Conservation (phyloP, 2,113 vertebrate species). For the Oncorhynchus keta region DNA sequence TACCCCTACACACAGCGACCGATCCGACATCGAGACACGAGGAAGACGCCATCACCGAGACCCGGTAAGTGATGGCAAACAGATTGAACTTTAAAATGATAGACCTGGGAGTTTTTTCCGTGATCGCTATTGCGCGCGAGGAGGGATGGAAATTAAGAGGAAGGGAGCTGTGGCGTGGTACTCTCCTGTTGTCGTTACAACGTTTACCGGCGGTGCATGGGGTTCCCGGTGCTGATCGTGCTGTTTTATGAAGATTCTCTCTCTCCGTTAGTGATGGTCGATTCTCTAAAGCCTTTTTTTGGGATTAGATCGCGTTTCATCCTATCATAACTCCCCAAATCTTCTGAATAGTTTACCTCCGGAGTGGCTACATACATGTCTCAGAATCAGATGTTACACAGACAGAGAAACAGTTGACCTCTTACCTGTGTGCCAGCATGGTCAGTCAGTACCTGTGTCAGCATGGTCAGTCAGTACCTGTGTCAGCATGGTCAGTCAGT, state of each 20-base stretch:
- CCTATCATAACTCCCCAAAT: conserved; percentile 29
- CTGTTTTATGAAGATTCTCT: not conserved
- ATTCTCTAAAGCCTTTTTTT: conserved; percentile 23
- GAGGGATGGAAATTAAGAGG: not conserved
- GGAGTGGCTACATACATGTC: not conserved
- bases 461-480: too few species aligned
- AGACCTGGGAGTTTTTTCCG: conserved; percentile 7
- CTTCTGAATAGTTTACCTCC: not conserved
- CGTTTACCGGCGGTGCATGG: not conserved
- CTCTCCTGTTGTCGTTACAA: conserved; percentile 16
- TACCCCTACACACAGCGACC: conserved; percentile 53
- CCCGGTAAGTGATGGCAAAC: conserved; percentile 73
- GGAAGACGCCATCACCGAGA: conserved; percentile 53
- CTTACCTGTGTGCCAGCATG: too few species aligned
- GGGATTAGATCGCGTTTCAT: conserved; percentile 29
- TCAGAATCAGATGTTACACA: not conserved
- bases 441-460: too few species aligned
- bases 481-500: too few species aligned
- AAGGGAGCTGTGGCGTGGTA: not conserved
- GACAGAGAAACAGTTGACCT: not conserved
- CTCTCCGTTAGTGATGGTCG: conserved; percentile 4
- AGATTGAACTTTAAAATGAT: conserved; percentile 59
- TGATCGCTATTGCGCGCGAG: not conserved
- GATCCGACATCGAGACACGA: conserved; percentile 54
- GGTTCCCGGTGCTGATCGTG: conserved; percentile 11